Evolutionary conservation across 2,797 vertebrate genomes (phyloP).

Genomic region (Lepidocolaptes lacrymiger): DNA sequence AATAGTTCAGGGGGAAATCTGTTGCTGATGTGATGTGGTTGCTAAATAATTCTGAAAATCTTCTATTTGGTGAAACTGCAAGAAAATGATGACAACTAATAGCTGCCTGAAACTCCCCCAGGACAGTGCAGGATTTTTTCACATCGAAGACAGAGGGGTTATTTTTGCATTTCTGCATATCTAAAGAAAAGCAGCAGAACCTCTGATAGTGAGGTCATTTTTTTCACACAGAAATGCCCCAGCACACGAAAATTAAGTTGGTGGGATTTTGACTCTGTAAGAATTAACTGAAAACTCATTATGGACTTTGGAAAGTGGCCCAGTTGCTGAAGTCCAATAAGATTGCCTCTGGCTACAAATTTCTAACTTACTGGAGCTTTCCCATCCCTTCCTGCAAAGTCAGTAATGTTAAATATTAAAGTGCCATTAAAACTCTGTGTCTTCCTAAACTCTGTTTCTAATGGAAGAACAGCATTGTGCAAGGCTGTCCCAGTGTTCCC

Average conservation of each 20-base stretch:
- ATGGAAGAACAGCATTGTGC: not conserved
- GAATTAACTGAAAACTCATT: slow-evolving; percentile 28
- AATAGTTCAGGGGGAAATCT: not conserved
- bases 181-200: slow-evolving; percentile 32
- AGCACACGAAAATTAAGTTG: not conserved
- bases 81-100: not conserved
- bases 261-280: slow-evolving; percentile 34
- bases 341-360: slow-evolving; percentile 12
- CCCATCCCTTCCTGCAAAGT: not conserved
- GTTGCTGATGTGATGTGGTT: not conserved
- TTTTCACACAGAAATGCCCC: slow-evolving; percentile 54
- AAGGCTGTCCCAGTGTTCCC: not conserved
- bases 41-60: not conserved
- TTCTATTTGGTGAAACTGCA: not conserved
- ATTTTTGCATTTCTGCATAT: slow-evolving; percentile 38
- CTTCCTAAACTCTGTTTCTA: not conserved
- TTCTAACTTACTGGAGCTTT: not conserved
- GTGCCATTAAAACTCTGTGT: not conserved
- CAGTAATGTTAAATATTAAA: not conserved
- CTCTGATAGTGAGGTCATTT: slow-evolving; percentile 41
- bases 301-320: slow-evolving; percentile 44
- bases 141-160: not conserved
- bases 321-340: slow-evolving; percentile 25
- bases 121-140: slow-evolving; percentile 23
- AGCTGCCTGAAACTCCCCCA: not conserved